phyloP scores from a whole-genome alignment of 2,888 invertebrate species.

The Pedicia rivosa region DNA sequence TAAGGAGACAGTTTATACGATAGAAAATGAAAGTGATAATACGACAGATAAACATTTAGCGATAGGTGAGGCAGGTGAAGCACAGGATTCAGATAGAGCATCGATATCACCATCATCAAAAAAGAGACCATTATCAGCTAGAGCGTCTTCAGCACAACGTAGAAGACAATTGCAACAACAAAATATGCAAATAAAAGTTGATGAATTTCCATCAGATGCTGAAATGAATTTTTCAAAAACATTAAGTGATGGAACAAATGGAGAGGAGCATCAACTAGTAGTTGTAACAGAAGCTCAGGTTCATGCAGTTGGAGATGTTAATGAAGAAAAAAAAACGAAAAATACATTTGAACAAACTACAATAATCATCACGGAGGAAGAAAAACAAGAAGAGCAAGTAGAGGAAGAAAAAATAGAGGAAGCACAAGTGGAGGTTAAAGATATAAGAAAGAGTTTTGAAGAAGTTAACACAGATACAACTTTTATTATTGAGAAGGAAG shows the following conservation, averaged over 20 bases:
- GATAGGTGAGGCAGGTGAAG: constrained; percentile 24
- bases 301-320: constrained; percentile 34
- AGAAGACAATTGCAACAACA: constrained; percentile 10
- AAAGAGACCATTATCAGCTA: constrained; percentile 25
- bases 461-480: too few species aligned
- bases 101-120: constrained; percentile 22
- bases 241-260: constrained; percentile 27
- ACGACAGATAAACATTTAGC: too few species aligned
- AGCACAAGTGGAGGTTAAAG: too few species aligned
- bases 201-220: constrained; percentile 15
- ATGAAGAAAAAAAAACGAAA: constrained; percentile 11
- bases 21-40: too few species aligned
- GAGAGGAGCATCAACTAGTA: constrained; percentile 32
- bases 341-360: neutral
- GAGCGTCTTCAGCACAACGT: constrained; percentile 11
- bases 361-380: neutral
- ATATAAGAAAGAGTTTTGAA: too few species aligned
- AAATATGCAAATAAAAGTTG: constrained; percentile 11
- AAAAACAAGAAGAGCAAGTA: neutral
- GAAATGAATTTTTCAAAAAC: constrained; percentile 34
- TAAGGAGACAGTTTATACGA: too few species aligned
- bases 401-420: too few species aligned
- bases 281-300: constrained; percentile 38
- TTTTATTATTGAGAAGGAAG: too few species aligned
- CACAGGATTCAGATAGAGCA: constrained; percentile 25